Evolutionary conservation across 2,888 invertebrate genomes (phyloP).

Genomic region (Apamea monoglypha): DNA sequence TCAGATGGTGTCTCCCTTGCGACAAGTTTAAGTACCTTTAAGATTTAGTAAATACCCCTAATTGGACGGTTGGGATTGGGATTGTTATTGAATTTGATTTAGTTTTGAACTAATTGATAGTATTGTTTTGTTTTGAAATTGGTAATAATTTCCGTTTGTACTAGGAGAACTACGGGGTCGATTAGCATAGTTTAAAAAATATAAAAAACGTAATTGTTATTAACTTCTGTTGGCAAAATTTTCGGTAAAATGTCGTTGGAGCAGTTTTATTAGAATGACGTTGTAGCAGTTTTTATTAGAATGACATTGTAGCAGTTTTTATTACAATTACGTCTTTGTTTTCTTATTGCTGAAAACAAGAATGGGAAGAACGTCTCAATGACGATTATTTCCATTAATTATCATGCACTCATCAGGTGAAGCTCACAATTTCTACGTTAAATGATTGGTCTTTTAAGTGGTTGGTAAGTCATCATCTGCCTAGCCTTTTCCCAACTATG

Average conservation of each 20-base stretch:
- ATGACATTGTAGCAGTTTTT: not conserved
- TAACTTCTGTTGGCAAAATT: too few relatives aligned
- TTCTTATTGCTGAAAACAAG: not conserved
- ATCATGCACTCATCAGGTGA: not conserved
- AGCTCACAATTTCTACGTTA: not conserved
- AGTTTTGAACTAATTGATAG: conserved; percentile 13
- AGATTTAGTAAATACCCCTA: conserved; percentile 29
- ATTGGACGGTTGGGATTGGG: conserved; percentile 28
- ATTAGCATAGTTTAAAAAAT: not conserved
- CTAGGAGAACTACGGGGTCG: not conserved
- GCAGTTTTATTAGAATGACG: not conserved
- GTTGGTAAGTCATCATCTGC: not conserved
- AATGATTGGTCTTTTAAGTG: not conserved
- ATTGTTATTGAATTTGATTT: conserved; percentile 15
- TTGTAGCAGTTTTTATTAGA: not conserved
- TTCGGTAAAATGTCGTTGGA: too few relatives aligned
- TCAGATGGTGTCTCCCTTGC: conserved; percentile 48
- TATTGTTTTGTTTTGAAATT: not conserved
- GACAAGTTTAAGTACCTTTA: conserved; percentile 38
- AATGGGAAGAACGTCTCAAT: not conserved
- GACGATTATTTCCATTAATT: not conserved
- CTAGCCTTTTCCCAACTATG: too few relatives aligned
- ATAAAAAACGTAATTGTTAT: not conserved
- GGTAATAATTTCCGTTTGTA: not conserved
- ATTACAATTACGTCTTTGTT: not conserved